phyloP scores from a whole-genome alignment of 2,797 vertebrate genomes.

The Crenuchus spilurus region DNA sequence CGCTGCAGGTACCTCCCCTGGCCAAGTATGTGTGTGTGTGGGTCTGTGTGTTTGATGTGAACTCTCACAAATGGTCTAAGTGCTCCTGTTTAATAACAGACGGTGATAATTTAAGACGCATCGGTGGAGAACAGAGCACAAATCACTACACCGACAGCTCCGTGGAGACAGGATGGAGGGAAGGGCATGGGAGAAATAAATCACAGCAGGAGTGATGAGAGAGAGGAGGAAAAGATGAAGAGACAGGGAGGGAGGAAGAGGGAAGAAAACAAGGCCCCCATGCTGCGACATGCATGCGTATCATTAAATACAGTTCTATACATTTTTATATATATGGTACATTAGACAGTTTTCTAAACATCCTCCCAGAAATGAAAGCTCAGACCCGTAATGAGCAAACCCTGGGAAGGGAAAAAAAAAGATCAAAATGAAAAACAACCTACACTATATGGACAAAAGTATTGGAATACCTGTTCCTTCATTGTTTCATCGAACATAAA shows the following conservation, averaged over 20 bases:
- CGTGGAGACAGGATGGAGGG: slow-evolving; percentile 50
- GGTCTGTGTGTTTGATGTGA: slow-evolving; percentile 2
- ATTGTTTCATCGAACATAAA: too few species aligned
- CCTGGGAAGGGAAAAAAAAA: too few species aligned
- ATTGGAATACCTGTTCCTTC: too few species aligned
- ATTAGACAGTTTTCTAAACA: too few species aligned
- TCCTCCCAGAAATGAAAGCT: too few species aligned
- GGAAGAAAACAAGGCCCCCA: slow-evolving; percentile 34
- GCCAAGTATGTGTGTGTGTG: slow-evolving; percentile 20
- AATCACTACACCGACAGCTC: slow-evolving; percentile 57
- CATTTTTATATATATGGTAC: too few species aligned
- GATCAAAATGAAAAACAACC: too few species aligned
- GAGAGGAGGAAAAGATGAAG: neutral
- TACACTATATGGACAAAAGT: too few species aligned
- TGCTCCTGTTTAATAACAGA: slow-evolving; percentile 64
- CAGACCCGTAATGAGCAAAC: too few species aligned
- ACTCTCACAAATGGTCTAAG: slow-evolving; percentile 45
- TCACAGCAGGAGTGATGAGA: slow-evolving; percentile 42
- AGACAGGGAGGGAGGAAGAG: neutral
- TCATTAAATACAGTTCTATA: too few species aligned
- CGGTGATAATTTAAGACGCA: slow-evolving; percentile 64
- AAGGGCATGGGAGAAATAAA: slow-evolving; percentile 59
- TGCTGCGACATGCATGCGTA: neutral
- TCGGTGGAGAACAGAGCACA: slow-evolving; percentile 56
- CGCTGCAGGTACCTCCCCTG: slow-evolving; percentile 39